Evolutionary conservation across 2,797 vertebrate species (phyloP).

Genomic region (Pitangus sulphuratus): DNA sequence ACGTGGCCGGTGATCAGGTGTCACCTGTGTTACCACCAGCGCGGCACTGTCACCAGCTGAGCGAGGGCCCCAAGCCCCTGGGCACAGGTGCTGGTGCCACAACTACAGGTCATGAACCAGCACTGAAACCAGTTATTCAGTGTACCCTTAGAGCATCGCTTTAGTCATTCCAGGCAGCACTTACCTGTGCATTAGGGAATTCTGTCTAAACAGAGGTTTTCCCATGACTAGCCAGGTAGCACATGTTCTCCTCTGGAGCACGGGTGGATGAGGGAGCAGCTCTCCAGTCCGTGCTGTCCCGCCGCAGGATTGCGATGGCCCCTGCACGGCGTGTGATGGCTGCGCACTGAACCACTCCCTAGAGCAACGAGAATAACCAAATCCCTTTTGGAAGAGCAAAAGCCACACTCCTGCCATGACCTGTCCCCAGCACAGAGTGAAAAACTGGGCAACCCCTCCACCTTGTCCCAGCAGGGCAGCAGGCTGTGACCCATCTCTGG

Average conservation of each 20-base stretch:
- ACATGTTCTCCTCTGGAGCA: not conserved
- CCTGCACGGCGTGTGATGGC: not conserved
- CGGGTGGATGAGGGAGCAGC: not conserved
- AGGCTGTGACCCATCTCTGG: not conserved
- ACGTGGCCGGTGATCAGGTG: not conserved
- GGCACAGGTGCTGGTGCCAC: not conserved
- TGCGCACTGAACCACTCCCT: not conserved
- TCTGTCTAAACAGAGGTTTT: not conserved
- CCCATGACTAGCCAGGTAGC: fast-evolving
- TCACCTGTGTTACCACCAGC: not conserved
- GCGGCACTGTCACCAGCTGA: not conserved
- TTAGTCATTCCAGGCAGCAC: not conserved
- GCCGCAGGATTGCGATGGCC: fast-evolving
- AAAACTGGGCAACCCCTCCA: not conserved
- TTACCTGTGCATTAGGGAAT: not conserved
- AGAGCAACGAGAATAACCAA: not conserved
- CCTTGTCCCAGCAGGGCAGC: not conserved
- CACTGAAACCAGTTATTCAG: not conserved
- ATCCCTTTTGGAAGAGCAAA: not conserved
- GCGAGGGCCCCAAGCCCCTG: not conserved
- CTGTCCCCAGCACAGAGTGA: not conserved
- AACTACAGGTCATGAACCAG: not conserved
- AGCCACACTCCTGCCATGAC: not conserved
- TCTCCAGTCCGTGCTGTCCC: not conserved
- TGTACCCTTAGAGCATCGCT: not conserved